Evolutionary conservation across 2,888 invertebrate genomes (phyloP).

Genomic region (Formica aserva): DNA sequence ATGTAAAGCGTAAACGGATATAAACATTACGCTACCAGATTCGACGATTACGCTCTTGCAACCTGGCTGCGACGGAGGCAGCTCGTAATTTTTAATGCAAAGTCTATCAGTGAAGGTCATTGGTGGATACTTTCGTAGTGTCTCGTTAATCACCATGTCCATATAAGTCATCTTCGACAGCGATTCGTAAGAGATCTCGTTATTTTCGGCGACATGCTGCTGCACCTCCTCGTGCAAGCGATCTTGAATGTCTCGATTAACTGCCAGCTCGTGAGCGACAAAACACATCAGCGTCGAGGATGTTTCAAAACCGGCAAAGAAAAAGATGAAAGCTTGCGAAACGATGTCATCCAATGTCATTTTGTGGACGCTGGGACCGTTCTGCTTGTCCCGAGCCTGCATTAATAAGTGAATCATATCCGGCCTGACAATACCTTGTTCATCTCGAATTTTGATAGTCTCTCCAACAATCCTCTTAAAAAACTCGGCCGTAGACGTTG

Average conservation of each 20-base stretch:
- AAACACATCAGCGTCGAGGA: too few relatives aligned
- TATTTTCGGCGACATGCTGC: neutral
- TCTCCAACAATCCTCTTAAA: slow-evolving; percentile 75
- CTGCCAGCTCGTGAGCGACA: too few relatives aligned
- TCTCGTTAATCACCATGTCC: slow-evolving; percentile 84
- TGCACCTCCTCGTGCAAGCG: too few relatives aligned
- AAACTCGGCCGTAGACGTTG: slow-evolving; percentile 51
- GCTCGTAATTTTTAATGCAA: slow-evolving; percentile 86
- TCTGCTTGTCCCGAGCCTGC: slow-evolving; percentile 82
- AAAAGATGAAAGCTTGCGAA: slow-evolving; percentile 83
- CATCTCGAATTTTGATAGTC: slow-evolving; percentile 86
- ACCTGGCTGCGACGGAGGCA: slow-evolving; percentile 78
- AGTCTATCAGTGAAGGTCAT: slow-evolving; percentile 86
- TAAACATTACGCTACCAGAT: neutral
- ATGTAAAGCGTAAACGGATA: neutral
- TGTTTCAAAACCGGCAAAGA: too few relatives aligned
- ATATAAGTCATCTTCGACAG: slow-evolving; percentile 77
- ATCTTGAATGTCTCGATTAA: too few relatives aligned
- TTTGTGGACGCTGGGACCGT: neutral
- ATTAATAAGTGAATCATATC: slow-evolving; percentile 88
- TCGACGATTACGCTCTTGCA: slow-evolving; percentile 47
- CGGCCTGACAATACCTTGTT: slow-evolving; percentile 86
- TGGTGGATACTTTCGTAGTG: slow-evolving; percentile 87
- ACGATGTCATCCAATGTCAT: slow-evolving; percentile 82
- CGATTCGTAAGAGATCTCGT: slow-evolving; percentile 73